Evolutionary conservation across 1,140 invertebrate genomes (phyloP).

Genomic region (Rhopalosiphum padi): DNA sequence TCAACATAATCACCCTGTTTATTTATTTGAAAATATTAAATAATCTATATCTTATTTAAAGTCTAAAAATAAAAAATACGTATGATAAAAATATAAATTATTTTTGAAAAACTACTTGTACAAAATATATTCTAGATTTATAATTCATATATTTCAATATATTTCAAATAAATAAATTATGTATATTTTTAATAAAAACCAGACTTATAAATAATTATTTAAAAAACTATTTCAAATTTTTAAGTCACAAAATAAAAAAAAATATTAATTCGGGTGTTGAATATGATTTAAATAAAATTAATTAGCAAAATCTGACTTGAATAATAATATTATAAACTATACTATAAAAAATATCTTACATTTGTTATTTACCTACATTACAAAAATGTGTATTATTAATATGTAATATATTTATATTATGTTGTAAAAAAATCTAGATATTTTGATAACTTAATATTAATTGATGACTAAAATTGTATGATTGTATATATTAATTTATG

Average conservation of each 20-base stretch:
- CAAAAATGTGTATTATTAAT: neutral
- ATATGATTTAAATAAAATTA: neutral
- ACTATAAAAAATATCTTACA: neutral
- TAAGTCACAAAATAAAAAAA: neutral
- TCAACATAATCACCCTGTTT: neutral
- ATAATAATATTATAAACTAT: neutral
- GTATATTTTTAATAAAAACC: neutral
- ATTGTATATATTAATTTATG: neutral
- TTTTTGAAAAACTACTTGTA: neutral
- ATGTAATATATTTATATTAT: neutral
- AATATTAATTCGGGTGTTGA: neutral
- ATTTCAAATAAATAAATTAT: neutral
- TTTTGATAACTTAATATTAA: neutral
- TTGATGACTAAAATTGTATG: neutral
- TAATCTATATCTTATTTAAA: neutral
- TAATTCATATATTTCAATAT: neutral
- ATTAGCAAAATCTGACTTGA: neutral
- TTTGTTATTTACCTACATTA: too few species aligned
- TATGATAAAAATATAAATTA: neutral
- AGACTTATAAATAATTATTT: neutral
- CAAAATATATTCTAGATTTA: neutral
- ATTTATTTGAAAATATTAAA: neutral
- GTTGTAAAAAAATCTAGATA: neutral
- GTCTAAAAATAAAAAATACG: neutral
- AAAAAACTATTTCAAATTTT: neutral